Evolutionary conservation across 2,113 vertebrate species (phyloP).

Genomic region (Chlorodrepanis virens): DNA sequence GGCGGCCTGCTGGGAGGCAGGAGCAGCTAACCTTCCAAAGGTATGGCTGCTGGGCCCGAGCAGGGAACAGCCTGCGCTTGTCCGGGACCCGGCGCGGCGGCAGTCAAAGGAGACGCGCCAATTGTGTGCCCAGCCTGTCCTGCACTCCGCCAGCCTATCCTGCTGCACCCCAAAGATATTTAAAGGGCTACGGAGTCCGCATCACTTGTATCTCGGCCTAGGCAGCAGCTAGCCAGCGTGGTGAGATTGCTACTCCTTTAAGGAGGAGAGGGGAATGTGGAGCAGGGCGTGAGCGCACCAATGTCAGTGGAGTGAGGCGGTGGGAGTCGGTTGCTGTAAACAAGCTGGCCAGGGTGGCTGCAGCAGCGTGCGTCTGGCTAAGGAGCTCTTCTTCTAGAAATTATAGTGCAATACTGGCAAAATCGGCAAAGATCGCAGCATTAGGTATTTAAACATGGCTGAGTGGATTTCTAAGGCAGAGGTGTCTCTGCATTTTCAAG

Average conservation of each 20-base stretch:
- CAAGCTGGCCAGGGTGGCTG: not conserved
- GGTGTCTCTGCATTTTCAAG: not conserved
- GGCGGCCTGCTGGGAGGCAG: not conserved
- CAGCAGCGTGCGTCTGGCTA: not conserved
- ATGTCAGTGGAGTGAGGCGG: fast-evolving
- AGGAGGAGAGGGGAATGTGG: not conserved
- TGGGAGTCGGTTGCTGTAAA: not conserved
- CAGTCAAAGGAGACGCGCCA: not conserved
- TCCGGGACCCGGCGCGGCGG: not conserved
- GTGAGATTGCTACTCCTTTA: not conserved
- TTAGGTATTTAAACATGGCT: fast-evolving
- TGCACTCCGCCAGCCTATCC: not conserved
- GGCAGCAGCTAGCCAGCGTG: not conserved
- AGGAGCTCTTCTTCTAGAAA: not conserved
- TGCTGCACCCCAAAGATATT: not conserved
- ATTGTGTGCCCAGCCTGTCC: not conserved
- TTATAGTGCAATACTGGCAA: not conserved
- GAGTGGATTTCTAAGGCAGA: not conserved
- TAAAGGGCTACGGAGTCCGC: not conserved
- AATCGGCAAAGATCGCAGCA: not conserved
- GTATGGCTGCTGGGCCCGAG: not conserved
- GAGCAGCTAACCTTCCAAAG: not conserved
- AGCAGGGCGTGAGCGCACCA: not conserved
- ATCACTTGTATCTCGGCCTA: not conserved
- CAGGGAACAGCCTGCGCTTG: not conserved